Base-by-base conservation (phyloP, 2,888 invertebrate species). In the Mactromeris polynyma region DNA sequence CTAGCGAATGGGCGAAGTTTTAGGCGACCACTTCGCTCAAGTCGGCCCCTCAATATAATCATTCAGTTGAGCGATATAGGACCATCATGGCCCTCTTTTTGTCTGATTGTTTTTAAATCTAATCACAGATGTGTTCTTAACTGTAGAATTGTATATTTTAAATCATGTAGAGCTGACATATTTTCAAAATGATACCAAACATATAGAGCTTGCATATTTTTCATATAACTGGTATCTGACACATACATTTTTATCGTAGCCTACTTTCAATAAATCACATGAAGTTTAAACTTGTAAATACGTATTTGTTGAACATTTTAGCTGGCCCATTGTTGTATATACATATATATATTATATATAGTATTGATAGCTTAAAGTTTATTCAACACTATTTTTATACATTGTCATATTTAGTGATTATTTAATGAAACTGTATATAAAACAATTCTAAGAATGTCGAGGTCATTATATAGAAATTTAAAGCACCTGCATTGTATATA, bases 321-420 rank as follows among this genome's bases (percentile, higher is more conserved):
- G 58, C 58, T 64, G 11, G 26, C 58, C 26, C 26, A n/a, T 64
- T 26, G 26, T 64, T 64, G 58, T 64, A 64, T n/a, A 64, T 73
- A 73, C 36, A 33, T 36, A 73, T 73, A 73, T 73, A 73, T 73
- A 73, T 73, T 36, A 36, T 73, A 73, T 73, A 73, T 36, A 73
- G 73, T 73, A 73, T 31, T 36, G 77, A 84, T 84, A 84, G 84
- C 84, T 84, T 78, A 40, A 84, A 84, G 51, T 78, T 77, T 84
- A 84, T 78, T 73, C 77, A 78, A 84, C 31, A 77, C 84, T 84
- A 84, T 84, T 84, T 84, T 84, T 84, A 84, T 84, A 84, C 84
- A 78, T 84, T 84, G 31, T 36, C 51, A 84, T 46, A 40, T 79
- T 51, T 26, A 83, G 73, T 73, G 73, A 83, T 73, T 46, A 36